Conservation (phyloP, 2,888 invertebrate genomes). For the Tipula lateralis region DNA sequence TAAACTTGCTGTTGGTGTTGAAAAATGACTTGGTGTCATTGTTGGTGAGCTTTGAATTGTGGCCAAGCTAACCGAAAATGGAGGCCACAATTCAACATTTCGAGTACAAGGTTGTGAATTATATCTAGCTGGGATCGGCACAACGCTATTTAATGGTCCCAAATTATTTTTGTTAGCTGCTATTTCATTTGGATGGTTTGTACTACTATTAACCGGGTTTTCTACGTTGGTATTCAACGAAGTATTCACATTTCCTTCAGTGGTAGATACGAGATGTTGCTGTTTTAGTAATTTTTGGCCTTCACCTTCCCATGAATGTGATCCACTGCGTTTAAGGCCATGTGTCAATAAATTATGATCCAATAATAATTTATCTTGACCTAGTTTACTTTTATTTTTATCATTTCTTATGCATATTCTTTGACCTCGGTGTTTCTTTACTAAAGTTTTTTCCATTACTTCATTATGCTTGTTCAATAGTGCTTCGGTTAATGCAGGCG, state of each 20-base stretch:
- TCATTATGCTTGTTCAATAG: slow-evolving; percentile 68
- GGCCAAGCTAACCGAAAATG: slow-evolving; percentile 53
- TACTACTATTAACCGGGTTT: slow-evolving; percentile 34
- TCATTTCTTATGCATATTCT: slow-evolving; percentile 53
- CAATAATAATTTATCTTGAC: slow-evolving; percentile 32
- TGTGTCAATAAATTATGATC: slow-evolving; percentile 48
- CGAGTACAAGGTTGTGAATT: slow-evolving; percentile 30
- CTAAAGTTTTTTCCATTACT: slow-evolving; percentile 75
- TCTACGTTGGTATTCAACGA: background rate
- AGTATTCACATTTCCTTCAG: background rate
- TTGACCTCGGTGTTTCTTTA: slow-evolving; percentile 63
- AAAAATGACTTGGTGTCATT: slow-evolving; percentile 43
- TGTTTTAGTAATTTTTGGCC: slow-evolving; percentile 55
- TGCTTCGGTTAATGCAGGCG: slow-evolving; percentile 57
- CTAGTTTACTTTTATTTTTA: slow-evolving; percentile 46
- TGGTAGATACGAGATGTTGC: slow-evolving; percentile 45
- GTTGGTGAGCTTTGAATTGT: slow-evolving; percentile 42
- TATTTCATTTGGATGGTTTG: slow-evolving; percentile 30
- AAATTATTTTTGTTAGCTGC: background rate
- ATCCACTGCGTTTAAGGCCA: slow-evolving; percentile 59
- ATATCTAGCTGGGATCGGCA: background rate
- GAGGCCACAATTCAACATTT: slow-evolving; percentile 57
- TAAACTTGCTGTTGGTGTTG: slow-evolving; percentile 44
- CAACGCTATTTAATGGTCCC: background rate
- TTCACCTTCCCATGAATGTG: slow-evolving; percentile 58